These are phyloP conservation scores for Ormyrus nitidulus DNA, from an alignment of 2,888 invertebrate genomes.

Conservation along the genomic window DNA sequence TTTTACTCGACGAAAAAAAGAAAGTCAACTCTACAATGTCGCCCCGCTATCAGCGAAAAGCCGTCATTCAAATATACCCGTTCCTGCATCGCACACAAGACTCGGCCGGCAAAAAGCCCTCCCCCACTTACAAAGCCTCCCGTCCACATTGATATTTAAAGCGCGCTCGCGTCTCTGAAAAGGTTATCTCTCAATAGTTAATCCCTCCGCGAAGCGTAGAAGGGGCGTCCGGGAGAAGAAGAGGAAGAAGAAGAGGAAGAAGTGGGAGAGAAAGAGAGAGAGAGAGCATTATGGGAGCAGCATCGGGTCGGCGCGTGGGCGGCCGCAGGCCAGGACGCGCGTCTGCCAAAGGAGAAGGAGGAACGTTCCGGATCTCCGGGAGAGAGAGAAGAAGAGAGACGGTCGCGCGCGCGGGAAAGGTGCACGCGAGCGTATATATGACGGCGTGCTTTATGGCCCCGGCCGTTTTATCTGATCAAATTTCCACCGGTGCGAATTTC, in stretches of 20 bases:
- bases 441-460: slow-evolving; percentile 71
- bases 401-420: slow-evolving; percentile 34
- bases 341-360: slow-evolving; percentile 61
- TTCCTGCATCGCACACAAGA: too few relatives aligned
- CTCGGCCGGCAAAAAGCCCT: too few relatives aligned
- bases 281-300: slow-evolving; percentile 50
- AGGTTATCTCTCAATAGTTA: slow-evolving; percentile 11
- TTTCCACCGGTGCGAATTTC: slow-evolving; percentile 73
- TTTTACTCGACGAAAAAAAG: too few relatives aligned
- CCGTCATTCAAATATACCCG: too few relatives aligned
- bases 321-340: slow-evolving; percentile 74
- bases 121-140: too few relatives aligned
- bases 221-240: neutral
- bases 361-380: slow-evolving; percentile 32
- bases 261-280: neutral
- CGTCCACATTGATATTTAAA: too few relatives aligned
- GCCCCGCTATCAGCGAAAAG: too few relatives aligned
- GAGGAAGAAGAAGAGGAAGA: neutral
- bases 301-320: slow-evolving; percentile 74
- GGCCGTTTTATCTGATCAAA: slow-evolving; percentile 72
- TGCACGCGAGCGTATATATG: slow-evolving; percentile 67
- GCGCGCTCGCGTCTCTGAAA: too few relatives aligned
- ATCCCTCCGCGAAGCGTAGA: slow-evolving; percentile 21
- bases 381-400: slow-evolving; percentile 44
- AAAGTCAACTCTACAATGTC: too few relatives aligned